Evolutionary conservation across 2,797 vertebrate species (phyloP).

Genomic region (Erethizon dorsatum): DNA sequence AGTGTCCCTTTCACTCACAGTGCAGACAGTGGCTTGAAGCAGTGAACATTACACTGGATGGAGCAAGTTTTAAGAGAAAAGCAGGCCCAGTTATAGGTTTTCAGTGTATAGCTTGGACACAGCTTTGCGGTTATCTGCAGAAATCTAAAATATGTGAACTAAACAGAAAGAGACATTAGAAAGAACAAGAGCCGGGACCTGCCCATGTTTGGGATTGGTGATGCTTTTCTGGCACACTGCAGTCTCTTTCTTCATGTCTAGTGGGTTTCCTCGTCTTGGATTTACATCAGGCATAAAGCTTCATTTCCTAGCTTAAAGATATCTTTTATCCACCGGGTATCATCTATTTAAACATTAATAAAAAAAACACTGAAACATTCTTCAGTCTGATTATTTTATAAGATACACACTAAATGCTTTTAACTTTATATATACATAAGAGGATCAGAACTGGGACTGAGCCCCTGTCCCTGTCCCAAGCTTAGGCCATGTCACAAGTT

Average conservation of each 20-base stretch:
- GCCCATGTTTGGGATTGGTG: neutral
- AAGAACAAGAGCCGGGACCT: conserved; percentile 74
- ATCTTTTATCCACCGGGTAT: conserved; percentile 64
- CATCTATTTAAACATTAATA: conserved; percentile 74
- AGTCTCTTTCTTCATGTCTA: conserved; percentile 76
- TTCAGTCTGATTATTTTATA: neutral
- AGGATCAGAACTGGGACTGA: neutral
- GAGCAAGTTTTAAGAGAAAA: conserved; percentile 58
- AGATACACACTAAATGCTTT: neutral
- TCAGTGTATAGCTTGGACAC: conserved; percentile 73
- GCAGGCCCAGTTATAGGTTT: conserved; percentile 7
- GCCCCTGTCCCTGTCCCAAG: neutral
- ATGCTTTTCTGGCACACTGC: conserved; percentile 60
- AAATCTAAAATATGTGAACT: conserved; percentile 81
- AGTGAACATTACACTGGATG: conserved; percentile 76
- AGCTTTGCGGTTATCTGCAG: neutral
- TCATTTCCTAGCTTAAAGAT: conserved; percentile 57
- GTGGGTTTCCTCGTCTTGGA: conserved; percentile 67
- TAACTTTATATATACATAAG: neutral
- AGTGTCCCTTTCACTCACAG: conserved; percentile 71
- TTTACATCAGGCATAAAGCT: conserved; percentile 74
- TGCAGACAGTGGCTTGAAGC: conserved; percentile 68
- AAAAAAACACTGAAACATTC: conserved; percentile 58
- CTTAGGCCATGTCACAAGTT: neutral
- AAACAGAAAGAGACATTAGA: conserved; percentile 79